Evolutionary conservation across 2,797 vertebrate genomes (phyloP).

Genomic region (Danio albolineatus): DNA sequence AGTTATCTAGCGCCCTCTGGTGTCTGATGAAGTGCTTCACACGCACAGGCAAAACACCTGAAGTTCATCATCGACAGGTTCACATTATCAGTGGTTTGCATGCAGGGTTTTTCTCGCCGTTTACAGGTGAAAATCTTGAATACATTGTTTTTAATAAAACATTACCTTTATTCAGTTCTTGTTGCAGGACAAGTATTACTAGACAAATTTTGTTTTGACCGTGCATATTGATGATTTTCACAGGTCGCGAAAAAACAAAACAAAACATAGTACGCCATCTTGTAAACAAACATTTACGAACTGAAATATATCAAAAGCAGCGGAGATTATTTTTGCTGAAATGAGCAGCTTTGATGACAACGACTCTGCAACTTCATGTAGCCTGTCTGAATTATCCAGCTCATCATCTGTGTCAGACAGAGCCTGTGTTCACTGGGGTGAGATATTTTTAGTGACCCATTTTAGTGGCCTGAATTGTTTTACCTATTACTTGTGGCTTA

Average conservation of each 20-base stretch:
- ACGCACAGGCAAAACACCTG: constrained; percentile 36
- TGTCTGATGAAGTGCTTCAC: constrained; percentile 8
- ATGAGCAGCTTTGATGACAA: constrained; percentile 46
- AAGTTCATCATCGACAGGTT: constrained; percentile 14
- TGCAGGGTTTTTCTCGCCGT: neutral
- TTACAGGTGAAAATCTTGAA: neutral
- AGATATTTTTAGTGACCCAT: constrained; percentile 1
- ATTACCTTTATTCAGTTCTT: neutral
- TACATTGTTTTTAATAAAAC: neutral
- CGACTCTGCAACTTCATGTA: constrained; percentile 38
- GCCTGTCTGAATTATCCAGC: constrained; percentile 46
- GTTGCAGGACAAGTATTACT: neutral
- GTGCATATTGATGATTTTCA: neutral
- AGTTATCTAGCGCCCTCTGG: constrained; percentile 47
- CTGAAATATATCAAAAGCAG: neutral
- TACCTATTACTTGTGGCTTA: neutral
- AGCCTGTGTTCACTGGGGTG: constrained; percentile 68
- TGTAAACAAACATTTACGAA: neutral
- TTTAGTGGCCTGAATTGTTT: neutral
- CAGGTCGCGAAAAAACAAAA: neutral
- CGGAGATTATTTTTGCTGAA: constrained; percentile 14
- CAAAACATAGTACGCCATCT: neutral
- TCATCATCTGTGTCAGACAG: constrained; percentile 30
- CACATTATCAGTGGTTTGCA: neutral
- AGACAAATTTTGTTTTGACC: neutral